These are phyloP conservation scores for Apodemia zela DNA, from an alignment of 2,888 invertebrate species.

Conservation along the genomic window DNA sequence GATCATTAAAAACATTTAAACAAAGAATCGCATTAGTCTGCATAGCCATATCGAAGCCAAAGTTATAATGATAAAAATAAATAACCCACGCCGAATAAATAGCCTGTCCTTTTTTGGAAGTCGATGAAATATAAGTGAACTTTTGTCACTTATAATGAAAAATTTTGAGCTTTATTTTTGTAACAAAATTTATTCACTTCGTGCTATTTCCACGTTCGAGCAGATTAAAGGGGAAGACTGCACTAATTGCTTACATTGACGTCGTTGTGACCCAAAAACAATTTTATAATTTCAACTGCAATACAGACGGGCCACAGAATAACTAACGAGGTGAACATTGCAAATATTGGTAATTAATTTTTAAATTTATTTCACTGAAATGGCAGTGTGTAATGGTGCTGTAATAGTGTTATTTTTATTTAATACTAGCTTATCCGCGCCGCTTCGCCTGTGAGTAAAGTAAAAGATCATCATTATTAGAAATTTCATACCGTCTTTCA, in stretches of 20 bases:
- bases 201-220: not conserved
- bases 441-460: no score
- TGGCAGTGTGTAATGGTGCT: not conserved
- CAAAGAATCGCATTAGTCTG: no score
- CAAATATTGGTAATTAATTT: constrained; percentile 7
- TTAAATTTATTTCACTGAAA: not conserved
- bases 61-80: no score
- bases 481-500: no score
- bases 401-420: no score
- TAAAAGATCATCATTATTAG: no score
- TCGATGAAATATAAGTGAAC: not conserved
- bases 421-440: no score
- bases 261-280: constrained; percentile 19
- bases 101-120: not conserved
- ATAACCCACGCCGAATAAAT: not conserved
- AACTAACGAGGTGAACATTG: not conserved
- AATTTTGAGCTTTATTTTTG: not conserved
- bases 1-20: no score
- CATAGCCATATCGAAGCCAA: no score
- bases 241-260: constrained; percentile 21
- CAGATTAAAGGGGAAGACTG: constrained; percentile 18
- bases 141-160: not conserved
- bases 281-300: constrained; percentile 19
- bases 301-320: constrained; percentile 12
- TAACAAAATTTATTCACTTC: constrained; percentile 1